phyloP scores from a whole-genome alignment of 1,140 invertebrate genomes.

The Cotesia glomerata region DNA sequence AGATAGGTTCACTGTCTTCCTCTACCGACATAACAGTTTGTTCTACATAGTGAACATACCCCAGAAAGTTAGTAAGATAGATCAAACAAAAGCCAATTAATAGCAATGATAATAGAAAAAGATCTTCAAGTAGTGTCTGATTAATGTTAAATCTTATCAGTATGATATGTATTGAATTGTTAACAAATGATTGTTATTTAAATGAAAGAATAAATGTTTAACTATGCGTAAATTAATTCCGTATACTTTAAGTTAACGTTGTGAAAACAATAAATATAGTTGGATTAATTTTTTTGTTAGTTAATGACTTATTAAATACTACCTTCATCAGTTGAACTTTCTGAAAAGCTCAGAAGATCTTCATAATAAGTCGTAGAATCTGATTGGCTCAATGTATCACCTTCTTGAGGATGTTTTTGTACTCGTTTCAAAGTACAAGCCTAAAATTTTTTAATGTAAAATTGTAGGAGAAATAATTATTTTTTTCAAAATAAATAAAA shows the following conservation, averaged over 20 bases:
- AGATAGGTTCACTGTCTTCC: slow-evolving; percentile 89
- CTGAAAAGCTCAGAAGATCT: slow-evolving; percentile 88
- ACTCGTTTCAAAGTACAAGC: slow-evolving; percentile 83
- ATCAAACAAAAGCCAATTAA: slow-evolving; percentile 40
- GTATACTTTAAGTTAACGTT: neutral
- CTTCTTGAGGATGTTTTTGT: slow-evolving; percentile 78
- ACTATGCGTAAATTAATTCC: no score
- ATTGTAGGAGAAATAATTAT: slow-evolving; percentile 11
- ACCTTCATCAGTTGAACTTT: slow-evolving; percentile 87
- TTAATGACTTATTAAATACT: slow-evolving; percentile 33
- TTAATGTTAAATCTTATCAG: neutral
- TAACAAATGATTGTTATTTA: neutral
- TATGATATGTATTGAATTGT: neutral
- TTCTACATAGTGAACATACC: slow-evolving; percentile 54
- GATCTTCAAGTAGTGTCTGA: neutral
- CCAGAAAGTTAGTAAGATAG: slow-evolving; percentile 49
- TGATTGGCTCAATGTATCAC: slow-evolving; percentile 82
- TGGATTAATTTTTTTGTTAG: slow-evolving; percentile 12
- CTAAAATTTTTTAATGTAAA: slow-evolving; percentile 43
- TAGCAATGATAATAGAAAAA: slow-evolving; percentile 35
- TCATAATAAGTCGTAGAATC: slow-evolving; percentile 94
- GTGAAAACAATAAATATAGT: slow-evolving; percentile 18
- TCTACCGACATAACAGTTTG: slow-evolving; percentile 61
- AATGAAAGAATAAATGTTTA: no score
- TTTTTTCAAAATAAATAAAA: neutral